These are phyloP conservation scores for Tricholaema leucomelas DNA, from an alignment of 2,113 vertebrate genomes.

Conservation along the genomic window DNA sequence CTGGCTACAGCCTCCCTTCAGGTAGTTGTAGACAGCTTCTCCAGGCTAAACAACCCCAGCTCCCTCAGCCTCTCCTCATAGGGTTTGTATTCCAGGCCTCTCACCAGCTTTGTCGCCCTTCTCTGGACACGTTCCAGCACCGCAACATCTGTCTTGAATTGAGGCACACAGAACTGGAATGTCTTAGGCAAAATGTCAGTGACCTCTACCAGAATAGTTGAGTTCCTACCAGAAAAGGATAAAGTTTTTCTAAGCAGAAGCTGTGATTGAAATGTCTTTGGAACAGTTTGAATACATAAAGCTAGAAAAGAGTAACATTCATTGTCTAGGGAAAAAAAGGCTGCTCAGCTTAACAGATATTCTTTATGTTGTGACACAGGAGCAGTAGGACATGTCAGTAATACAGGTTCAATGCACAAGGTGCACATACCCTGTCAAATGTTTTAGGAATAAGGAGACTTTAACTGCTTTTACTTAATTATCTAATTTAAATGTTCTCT, in stretches of 20 bases:
- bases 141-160: too few relatives aligned
- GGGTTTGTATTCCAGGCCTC: too few relatives aligned
- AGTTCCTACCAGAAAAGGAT: background rate
- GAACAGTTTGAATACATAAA: background rate
- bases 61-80: too few relatives aligned
- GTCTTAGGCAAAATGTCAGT: background rate
- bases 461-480: background rate
- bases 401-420: background rate
- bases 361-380: background rate
- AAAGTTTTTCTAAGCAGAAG: background rate
- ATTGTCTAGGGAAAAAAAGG: rapidly evolving
- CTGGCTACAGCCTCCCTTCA: too few relatives aligned
- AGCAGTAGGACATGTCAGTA: background rate
- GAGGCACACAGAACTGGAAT: too few relatives aligned
- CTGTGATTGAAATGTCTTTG: background rate
- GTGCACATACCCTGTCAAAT: background rate
- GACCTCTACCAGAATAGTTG: background rate
- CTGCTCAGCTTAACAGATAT: background rate
- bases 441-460: background rate
- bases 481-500: background rate
- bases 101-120: too few relatives aligned
- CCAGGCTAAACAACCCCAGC: too few relatives aligned
- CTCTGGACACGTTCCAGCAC: too few relatives aligned
- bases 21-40: too few relatives aligned
- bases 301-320: background rate